A percentile compares a stretch with the other conserved stretches of the same genome.
Evolutionary conservation across 37 sponge, comb jelly and placozoan species (phyloP).

Genomic region (Ianthella basta): DNA sequence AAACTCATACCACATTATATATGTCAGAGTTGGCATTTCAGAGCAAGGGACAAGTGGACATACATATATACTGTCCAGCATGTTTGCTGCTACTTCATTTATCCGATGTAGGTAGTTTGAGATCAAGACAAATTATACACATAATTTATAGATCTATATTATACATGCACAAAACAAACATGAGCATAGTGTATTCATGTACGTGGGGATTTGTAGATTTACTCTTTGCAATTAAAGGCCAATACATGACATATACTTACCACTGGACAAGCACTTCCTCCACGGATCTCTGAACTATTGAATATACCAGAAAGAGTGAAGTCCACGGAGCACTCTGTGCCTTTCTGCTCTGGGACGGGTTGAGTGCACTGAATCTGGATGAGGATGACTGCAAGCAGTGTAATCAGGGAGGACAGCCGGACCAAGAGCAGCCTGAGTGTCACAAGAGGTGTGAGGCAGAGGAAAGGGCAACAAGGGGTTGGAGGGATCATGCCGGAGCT

Average conservation of each 20-base stretch:
- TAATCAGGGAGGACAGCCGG: conserved; percentile 78
- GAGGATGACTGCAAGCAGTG: conserved; percentile 63
- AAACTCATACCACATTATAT: too few species aligned
- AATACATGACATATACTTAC: not conserved
- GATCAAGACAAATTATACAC: too few species aligned
- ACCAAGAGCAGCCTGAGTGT: conserved; percentile 71
- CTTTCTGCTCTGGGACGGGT: conserved; percentile 21
- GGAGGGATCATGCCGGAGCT: not conserved
- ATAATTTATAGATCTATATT: too few species aligned
- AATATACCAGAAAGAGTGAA: not conserved
- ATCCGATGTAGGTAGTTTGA: too few species aligned
- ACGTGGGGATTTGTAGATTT: too few species aligned
- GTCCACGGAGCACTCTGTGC: conserved; percentile 6
- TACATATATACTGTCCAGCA: too few species aligned
- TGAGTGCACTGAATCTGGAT: conserved; percentile 71
- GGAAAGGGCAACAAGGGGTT: not conserved
- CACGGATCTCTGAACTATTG: not conserved
- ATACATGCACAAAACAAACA: too few species aligned
- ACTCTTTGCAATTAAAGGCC: too few species aligned
- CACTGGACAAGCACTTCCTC: not conserved
- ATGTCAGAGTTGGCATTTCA: too few species aligned
- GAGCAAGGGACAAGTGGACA: too few species aligned
- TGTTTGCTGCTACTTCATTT: too few species aligned
- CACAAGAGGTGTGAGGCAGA: not conserved
- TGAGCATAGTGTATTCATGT: too few species aligned